Conservation (phyloP, 2,113 vertebrate species). For the Struthidea cinerea region DNA sequence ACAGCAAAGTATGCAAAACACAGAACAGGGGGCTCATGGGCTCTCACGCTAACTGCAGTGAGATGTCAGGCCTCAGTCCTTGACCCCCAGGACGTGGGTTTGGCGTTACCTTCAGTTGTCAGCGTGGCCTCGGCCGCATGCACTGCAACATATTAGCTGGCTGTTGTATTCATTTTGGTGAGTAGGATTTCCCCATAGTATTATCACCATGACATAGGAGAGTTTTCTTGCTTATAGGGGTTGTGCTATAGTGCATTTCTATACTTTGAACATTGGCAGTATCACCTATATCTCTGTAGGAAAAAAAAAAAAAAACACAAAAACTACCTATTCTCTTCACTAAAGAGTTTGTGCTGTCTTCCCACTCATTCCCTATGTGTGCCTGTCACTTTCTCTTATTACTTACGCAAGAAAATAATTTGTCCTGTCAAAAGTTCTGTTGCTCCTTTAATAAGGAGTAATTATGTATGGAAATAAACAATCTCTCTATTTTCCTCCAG, state of each 20-base stretch:
- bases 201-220: neutral
- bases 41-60: no score
- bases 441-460: slow-evolving; percentile 32
- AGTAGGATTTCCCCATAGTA: neutral
- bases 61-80: no score
- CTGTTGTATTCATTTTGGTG: neutral
- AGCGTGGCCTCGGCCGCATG: no score
- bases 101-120: no score
- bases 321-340: neutral
- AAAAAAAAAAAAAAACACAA: neutral
- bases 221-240: neutral
- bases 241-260: neutral
- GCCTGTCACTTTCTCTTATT: neutral
- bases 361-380: neutral
- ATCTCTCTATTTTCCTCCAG: neutral
- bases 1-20: no score
- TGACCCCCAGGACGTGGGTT: no score
- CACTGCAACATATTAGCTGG: no score
- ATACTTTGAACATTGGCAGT: neutral
- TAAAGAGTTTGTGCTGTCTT: neutral
- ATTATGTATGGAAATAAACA: slow-evolving; percentile 36
- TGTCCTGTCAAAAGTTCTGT: slow-evolving; percentile 23
- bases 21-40: no score
- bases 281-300: neutral
- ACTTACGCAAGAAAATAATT: neutral